Conservation (phyloP, 2,113 vertebrate species). For the Formicarius rufipectus region DNA sequence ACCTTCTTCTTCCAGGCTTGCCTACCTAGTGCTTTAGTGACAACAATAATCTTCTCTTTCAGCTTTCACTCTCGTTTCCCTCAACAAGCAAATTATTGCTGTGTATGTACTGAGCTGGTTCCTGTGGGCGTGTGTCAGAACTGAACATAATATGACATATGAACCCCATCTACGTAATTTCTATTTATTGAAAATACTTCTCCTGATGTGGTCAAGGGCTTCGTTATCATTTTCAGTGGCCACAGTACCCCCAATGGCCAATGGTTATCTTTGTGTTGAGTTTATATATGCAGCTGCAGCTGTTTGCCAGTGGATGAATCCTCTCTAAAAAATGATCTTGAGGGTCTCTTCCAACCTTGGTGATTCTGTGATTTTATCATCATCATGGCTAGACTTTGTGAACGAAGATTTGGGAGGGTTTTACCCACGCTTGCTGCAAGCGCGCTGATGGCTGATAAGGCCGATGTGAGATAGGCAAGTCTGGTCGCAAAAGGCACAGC, state of each 20-base stretch:
- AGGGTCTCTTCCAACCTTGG: not conserved
- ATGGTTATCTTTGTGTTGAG: not conserved
- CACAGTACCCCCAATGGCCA: not conserved
- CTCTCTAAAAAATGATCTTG: not conserved
- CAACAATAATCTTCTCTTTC: not conserved
- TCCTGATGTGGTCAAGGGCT: not conserved
- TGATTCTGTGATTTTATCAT: not conserved
- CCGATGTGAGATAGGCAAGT: too few species aligned
- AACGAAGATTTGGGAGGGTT: too few species aligned
- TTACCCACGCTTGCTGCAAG: too few species aligned
- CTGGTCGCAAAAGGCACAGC: too few species aligned
- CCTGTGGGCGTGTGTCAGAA: not conserved
- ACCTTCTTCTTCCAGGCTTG: not conserved
- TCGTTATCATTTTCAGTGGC: not conserved
- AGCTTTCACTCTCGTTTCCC: too few species aligned
- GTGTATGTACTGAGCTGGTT: not conserved
- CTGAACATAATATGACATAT: fast-evolving
- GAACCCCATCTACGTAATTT: not conserved
- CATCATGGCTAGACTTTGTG: too few species aligned
- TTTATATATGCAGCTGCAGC: not conserved
- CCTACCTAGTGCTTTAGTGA: not conserved
- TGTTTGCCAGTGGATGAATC: not conserved
- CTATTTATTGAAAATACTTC: not conserved
- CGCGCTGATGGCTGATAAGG: too few species aligned
- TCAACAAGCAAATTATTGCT: not conserved